These are phyloP conservation scores for Benitochromis conjunctus DNA, from an alignment of 2,113 vertebrate species.

Conservation along the genomic window DNA sequence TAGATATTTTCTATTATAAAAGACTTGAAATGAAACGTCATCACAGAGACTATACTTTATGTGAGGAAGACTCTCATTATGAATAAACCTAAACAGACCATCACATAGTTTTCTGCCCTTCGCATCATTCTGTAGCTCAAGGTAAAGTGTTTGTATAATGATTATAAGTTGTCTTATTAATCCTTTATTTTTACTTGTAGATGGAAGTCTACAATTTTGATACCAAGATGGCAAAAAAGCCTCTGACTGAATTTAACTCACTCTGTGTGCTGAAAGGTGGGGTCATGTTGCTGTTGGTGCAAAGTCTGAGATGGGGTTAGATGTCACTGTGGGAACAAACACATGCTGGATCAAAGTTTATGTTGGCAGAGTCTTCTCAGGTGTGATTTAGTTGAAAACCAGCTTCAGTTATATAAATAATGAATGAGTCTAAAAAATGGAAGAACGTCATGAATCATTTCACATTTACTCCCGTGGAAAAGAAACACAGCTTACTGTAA, in stretches of 20 bases:
- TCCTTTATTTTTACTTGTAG: neutral
- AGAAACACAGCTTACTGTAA: no score
- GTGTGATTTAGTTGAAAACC: neutral
- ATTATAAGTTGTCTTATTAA: neutral
- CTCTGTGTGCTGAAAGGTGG: neutral
- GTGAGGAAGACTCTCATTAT: neutral
- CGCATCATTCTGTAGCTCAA: neutral
- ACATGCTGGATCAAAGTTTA: neutral
- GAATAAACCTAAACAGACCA: neutral
- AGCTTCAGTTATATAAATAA: neutral
- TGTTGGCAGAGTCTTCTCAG: neutral
- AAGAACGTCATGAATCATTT: neutral
- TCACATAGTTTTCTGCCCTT: fast-evolving
- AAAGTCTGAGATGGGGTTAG: neutral
- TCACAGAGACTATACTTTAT: neutral
- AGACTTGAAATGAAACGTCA: neutral
- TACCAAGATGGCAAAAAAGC: neutral
- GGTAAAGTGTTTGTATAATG: neutral
- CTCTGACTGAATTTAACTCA: neutral
- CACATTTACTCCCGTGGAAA: no score
- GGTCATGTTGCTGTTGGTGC: neutral
- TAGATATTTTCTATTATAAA: neutral
- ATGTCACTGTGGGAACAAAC: neutral
- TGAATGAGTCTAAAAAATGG: neutral
- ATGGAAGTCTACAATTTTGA: neutral